These are phyloP conservation scores for Zhuqinia jingwanae DNA, from an alignment of 2,888 invertebrate species.

Conservation along the genomic window DNA sequence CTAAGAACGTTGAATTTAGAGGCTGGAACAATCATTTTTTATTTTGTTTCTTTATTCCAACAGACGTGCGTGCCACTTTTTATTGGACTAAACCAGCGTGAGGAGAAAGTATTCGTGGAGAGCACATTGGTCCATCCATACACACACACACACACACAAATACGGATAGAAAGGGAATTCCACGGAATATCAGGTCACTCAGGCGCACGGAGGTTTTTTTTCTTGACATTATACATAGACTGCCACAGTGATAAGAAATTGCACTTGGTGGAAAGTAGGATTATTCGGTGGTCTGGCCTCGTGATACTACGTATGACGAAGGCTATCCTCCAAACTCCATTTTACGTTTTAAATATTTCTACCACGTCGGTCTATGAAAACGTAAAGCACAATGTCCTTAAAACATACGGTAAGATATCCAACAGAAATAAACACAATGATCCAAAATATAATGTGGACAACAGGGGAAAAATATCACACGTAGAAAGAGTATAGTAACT, in stretches of 20 bases:
- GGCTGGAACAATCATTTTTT: constrained; percentile 69
- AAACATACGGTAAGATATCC: constrained; percentile 52
- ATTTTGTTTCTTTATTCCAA: constrained; percentile 34
- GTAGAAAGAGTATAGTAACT: no score
- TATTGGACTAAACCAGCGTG: not conserved
- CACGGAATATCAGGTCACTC: no score
- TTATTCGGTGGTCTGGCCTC: not conserved
- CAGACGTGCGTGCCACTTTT: constrained; percentile 14
- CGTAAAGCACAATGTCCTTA: constrained; percentile 41
- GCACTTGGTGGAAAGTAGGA: constrained; percentile 1
- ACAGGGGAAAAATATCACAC: no score
- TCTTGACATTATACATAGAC: no score
- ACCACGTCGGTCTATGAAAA: not conserved
- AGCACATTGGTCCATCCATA: not conserved
- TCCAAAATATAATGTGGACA: no score
- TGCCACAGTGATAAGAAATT: no score
- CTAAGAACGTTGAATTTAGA: constrained; percentile 49
- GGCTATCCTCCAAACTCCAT: not conserved
- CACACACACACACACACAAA: not conserved
- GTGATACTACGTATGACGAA: not conserved
- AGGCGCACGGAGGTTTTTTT: constrained; percentile 2
- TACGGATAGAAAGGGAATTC: not conserved
- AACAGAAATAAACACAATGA: no score
- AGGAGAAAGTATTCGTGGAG: not conserved
- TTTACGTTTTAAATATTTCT: not conserved